phyloP scores from a whole-genome alignment of 2,888 invertebrate genomes.

The Oscheius sp. region DNA sequence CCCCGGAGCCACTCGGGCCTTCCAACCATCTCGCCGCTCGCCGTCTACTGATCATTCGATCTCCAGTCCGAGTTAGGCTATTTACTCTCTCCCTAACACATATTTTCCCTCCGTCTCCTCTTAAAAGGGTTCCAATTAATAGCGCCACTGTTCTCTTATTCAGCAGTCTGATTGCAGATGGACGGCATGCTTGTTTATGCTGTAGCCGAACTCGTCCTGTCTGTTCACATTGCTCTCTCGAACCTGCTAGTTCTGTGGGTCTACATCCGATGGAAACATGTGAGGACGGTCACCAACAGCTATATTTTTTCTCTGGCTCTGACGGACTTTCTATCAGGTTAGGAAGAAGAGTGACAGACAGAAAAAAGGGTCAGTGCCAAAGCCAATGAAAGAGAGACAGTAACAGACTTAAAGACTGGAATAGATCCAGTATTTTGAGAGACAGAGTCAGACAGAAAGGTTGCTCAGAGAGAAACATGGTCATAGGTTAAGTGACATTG shows the following conservation, averaged over 20 bases:
- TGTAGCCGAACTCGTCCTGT: slow-evolving; percentile 67
- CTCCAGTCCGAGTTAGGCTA: slow-evolving; percentile 12
- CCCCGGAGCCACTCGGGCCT: slow-evolving; percentile 1
- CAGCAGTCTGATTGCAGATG: slow-evolving; percentile 6
- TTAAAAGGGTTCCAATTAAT: not conserved
- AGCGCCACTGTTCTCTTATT: not conserved
- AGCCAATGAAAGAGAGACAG: too few relatives aligned
- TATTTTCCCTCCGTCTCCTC: not conserved
- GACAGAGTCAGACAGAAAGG: too few relatives aligned
- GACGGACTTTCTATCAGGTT: slow-evolving; percentile 70
- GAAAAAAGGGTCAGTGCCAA: too few relatives aligned
- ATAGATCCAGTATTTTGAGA: too few relatives aligned
- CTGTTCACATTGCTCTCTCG: slow-evolving; percentile 68
- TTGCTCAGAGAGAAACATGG: too few relatives aligned
- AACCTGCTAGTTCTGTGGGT: slow-evolving; percentile 72
- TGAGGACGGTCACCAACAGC: slow-evolving; percentile 72
- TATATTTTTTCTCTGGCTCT: slow-evolving; percentile 72
- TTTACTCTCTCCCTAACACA: not conserved
- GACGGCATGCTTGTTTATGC: slow-evolving; percentile 54
- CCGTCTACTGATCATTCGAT: slow-evolving; percentile 21
- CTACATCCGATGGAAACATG: slow-evolving; percentile 52
- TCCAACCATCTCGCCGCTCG: not conserved
- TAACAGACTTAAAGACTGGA: too few relatives aligned
- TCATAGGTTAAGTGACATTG: too few relatives aligned
- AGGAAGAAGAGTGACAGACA: not conserved